Base-by-base conservation (phyloP, 2,113 vertebrate genomes). In the Ciconia boyciana region DNA sequence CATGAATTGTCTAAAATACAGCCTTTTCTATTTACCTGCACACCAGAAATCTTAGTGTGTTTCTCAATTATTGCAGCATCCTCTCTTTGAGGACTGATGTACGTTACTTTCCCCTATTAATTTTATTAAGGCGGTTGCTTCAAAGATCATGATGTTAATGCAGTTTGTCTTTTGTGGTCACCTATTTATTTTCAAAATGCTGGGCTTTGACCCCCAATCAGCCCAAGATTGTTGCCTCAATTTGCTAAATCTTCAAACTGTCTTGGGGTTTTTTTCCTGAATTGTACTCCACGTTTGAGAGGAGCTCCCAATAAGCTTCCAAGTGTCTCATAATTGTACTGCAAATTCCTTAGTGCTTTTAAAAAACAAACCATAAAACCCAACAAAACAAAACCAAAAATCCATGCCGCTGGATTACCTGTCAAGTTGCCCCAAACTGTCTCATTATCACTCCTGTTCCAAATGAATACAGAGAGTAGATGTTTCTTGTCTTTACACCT, bases 221-320 rank as follows among this genome's bases (percentile, higher is more conserved):
- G 26, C n/a, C 57, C 6, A 6, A 29, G 58, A 26, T 51, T 55
- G 11, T 77, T 74, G 31, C 34, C 36, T 78, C 60, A 41, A 0
- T 72, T 90, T 70, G 70, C 29, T 49, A 0, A 36, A 25, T 52
- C 57, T 65, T 94, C 52, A 58, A 68, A 1, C 21, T 25, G 6
- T 43, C 29, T 72, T 64, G 39, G 39, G 8, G 9, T 83, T 88
- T 75, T 84, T 80, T 41, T 57, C 5, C 26, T 14, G 17, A 41
- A 17, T 13, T 83, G 29, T 48, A 11, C 12, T 48, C 39, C 34
- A 0, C 0, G 0, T 84, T 58, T 62, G 43, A 88, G 48, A 83
- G 46, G 21, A 82, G 28, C 26, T 76, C 51, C 51, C 52, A 49
- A 2, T 49, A 44, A 65, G 28, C 39, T 85, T 58, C 52, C 29